phyloP scores from a whole-genome alignment of 2,113 vertebrate genomes.

The Saimiri boliviensis region DNA sequence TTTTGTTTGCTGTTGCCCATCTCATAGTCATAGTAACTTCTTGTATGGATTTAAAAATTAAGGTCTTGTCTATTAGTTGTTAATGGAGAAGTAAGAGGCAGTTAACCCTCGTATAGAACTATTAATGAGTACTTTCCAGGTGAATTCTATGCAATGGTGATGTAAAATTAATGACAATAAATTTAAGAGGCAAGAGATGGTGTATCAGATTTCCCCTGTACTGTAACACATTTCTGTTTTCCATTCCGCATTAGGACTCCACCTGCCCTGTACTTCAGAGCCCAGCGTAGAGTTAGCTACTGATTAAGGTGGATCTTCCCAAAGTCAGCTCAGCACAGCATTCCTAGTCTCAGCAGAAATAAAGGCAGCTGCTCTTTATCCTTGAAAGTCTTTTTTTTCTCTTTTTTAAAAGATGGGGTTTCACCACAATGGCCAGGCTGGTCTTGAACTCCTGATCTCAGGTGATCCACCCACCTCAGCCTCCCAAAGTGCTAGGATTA shows the following conservation, averaged over 20 bases:
- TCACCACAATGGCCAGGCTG: no score
- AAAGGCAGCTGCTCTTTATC: background rate
- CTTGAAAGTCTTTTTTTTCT: background rate
- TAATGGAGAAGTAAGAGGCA: background rate
- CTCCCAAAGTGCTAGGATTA: no score
- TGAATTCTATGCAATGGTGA: background rate
- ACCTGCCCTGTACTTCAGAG: background rate
- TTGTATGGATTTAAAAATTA: background rate
- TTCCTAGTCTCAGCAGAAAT: background rate
- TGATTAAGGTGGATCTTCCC: background rate
- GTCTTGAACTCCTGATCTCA: no score
- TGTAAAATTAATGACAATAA: background rate
- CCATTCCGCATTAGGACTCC: background rate
- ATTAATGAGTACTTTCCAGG: background rate
- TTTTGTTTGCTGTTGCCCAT: background rate
- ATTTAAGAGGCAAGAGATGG: background rate
- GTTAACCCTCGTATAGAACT: background rate
- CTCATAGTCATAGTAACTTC: background rate
- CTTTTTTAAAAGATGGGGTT: no score
- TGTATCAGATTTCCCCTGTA: no score
- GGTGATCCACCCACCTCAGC: no score
- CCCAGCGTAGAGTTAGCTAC: background rate
- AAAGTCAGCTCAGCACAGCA: background rate
- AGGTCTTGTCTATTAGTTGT: background rate
- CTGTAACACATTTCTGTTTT: background rate